Evolutionary conservation across 2,797 vertebrate genomes (phyloP).

Genomic region (Arrhamphus sclerolepis): DNA sequence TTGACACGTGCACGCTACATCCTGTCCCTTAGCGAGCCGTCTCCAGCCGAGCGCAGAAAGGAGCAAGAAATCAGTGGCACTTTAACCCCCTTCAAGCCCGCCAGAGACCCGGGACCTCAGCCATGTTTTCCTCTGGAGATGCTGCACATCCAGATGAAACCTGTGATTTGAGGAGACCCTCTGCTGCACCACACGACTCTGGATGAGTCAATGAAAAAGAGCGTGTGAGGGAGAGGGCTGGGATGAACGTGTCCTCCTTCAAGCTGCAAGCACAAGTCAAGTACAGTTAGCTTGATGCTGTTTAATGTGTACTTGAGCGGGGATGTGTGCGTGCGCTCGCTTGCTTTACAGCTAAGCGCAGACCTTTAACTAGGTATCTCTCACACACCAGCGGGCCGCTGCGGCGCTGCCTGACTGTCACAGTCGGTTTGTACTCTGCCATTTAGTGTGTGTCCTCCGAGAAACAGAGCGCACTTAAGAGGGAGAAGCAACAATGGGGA

Average conservation of each 20-base stretch:
- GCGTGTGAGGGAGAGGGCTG: conserved; percentile 26
- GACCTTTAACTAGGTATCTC: conserved; percentile 54
- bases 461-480: conserved; percentile 31
- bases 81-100: conserved; percentile 59
- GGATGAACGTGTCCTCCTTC: conserved; percentile 58
- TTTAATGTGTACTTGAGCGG: conserved; percentile 52
- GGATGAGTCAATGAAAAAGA: conserved; percentile 47
- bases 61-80: conserved; percentile 71
- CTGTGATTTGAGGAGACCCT: conserved; percentile 58
- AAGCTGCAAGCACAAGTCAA: conserved; percentile 60
- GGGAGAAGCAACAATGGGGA: conserved; percentile 43
- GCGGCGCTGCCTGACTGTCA: conserved; percentile 54
- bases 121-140: conserved; percentile 61
- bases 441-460: conserved; percentile 41
- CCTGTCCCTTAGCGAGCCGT: conserved; percentile 48
- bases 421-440: conserved; percentile 58
- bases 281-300: conserved; percentile 62
- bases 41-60: conserved; percentile 40
- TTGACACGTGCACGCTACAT: too few species aligned
- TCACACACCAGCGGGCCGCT: conserved; percentile 43
- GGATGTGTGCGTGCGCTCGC: conserved; percentile 4
- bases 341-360: conserved; percentile 26
- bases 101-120: conserved; percentile 45
- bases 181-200: conserved; percentile 55
- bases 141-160: conserved; percentile 68